phyloP scores from a whole-genome alignment of 2,888 invertebrate species.

The Lithodes maja region DNA sequence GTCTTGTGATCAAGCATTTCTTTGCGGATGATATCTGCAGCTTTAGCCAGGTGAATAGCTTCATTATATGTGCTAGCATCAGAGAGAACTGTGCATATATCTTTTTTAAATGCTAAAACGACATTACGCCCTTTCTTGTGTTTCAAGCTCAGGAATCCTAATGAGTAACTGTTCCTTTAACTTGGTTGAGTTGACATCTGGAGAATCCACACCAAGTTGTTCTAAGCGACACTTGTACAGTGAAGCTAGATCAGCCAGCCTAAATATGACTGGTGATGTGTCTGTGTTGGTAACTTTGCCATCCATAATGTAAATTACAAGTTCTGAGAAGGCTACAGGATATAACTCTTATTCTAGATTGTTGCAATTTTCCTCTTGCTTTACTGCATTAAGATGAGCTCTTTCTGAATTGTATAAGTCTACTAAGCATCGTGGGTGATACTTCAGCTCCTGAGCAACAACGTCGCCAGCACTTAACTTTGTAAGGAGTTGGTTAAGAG shows the following conservation, averaged over 20 bases:
- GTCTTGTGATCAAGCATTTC: neutral
- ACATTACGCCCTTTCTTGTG: neutral
- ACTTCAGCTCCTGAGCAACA: slow-evolving; percentile 25
- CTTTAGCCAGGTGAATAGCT: neutral
- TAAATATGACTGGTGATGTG: neutral
- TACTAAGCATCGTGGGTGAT: slow-evolving; percentile 1
- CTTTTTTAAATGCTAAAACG: neutral
- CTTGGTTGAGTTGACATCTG: slow-evolving; percentile 29
- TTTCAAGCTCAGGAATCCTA: neutral
- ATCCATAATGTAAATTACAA: neutral
- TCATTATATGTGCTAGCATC: neutral
- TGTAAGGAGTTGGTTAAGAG: slow-evolving; percentile 21
- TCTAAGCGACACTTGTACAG: slow-evolving; percentile 10
- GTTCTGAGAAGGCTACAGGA: slow-evolving; percentile 25
- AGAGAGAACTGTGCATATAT: neutral
- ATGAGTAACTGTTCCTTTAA: slow-evolving; percentile 4
- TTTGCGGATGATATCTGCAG: neutral
- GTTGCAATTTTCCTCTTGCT: neutral
- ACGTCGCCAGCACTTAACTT: slow-evolving; percentile 18
- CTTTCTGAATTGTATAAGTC: slow-evolving; percentile 26
- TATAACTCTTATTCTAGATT: neutral
- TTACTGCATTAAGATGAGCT: too few species aligned
- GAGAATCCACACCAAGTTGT: slow-evolving; percentile 23
- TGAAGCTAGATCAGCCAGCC: slow-evolving; percentile 5
- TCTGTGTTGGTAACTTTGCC: neutral